Evolutionary conservation across 2,888 invertebrate species (phyloP), one percentile per base, ranked within the genome.

Genomic region (Pristionchus entomophagus): DNA sequence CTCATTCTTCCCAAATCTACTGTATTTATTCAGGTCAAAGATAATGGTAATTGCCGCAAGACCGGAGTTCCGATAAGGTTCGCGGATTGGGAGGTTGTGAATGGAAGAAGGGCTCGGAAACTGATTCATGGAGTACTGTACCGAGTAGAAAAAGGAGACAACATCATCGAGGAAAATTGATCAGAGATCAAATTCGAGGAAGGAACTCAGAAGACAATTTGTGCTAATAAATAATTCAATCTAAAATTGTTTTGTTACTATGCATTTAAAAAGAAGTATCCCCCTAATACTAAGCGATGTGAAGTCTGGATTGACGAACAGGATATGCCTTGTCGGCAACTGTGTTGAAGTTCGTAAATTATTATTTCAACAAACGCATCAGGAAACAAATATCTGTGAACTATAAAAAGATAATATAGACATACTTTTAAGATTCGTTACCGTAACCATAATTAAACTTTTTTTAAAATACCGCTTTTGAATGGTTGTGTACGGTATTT

Each of bases 101-200:
- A 29, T 22, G 41, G 41, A 26, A 29, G 19, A 5, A 22, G 51
- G 51, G 29, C 29, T 53, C 78, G 78, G 32, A 80, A 80, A 51
- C 29, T 80, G 51, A 51, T 22, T 19, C 26, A 1, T 12, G 78
- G 78, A 51, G 51, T 80, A 51, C 51, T 80, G 78, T 80, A 80
- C 22, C 29, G 51, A 10, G 29, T 19, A 80, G 78, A 80, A 22
- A 19, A 29, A 22, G 49, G 51, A 29, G 78, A 80, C 5, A 17
- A 32, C 6, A 29, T 80, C 6, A 26, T 80, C 49, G 78, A 80
- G 29, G 17, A 29, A 29, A 51, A 29, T 17, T 80, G 51, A 80
- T 80, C 73, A 26, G 26, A 35, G 38, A 73, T 73, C 14, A 73
- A 2, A 10, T 10, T 65, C 19, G 6, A 73, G 10, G 5, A 10